Base-by-base conservation (phyloP, 2,888 invertebrate species). In the Drosophila engyochracea region DNA sequence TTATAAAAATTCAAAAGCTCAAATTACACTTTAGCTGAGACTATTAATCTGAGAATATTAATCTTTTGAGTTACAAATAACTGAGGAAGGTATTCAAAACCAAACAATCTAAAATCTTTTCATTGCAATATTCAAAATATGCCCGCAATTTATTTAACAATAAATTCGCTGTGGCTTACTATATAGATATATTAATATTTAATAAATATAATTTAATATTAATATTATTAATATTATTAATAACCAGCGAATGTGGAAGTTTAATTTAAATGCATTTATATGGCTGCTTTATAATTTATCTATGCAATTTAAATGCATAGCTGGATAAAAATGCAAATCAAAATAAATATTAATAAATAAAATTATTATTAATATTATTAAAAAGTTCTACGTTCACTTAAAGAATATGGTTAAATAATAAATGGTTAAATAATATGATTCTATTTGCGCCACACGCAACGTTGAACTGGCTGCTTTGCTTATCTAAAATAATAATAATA, bases 31-130 rank as follows among this genome's bases (percentile, higher is more conserved):
- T 22, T 12, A n/a, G n/a, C n/a, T n/a, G 1, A 41, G 2, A n/a
- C 5, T n/a, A 41, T n/a, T n/a, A n/a, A 41, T 22, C 41, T 5
- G 41, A n/a, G 41, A 41, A 41, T 10, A 10, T 10, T 41, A 4
- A 39, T 39, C 3, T n/a, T 39, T 39, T 19, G 19, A 3, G 39
- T 9, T 39, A 3, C 19, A 2, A 19, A n/a, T 19, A 41, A n/a
- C 41, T 12, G n/a, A 10, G 2, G 2, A 0, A 4, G n/a, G 10
- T n/a, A n/a, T 4, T n/a, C 5, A 1, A 10, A 12, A 4, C n/a
- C n/a, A n/a, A 41, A 2, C 4, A 22, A 0, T 41, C 5, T 4
- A 41, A 22, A 41, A 41, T 41, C 41, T 1, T n/a, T 41, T n/a
- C 0, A 0, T 19, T 39, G 9, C 39, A 4, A 1, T 41, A 41